These are phyloP conservation scores for Ctena decussata DNA, from an alignment of 2,888 invertebrate genomes.

Conservation along the genomic window DNA sequence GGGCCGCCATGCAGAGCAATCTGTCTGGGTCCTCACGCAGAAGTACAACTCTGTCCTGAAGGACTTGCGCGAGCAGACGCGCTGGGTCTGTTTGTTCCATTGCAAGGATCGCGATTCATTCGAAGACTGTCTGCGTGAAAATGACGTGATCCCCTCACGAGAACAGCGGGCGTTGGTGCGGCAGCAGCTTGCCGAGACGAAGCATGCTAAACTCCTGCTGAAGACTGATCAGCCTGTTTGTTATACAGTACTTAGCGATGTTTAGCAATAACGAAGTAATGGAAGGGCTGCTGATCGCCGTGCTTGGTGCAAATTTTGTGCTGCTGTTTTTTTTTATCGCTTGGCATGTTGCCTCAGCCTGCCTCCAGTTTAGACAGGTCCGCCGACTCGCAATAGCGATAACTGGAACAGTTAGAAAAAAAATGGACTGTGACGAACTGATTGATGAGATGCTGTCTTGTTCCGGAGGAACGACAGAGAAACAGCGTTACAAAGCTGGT, in stretches of 20 bases:
- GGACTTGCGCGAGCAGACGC: conserved; percentile 51
- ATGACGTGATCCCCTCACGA: conserved; percentile 49
- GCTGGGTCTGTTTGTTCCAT: conserved; percentile 50
- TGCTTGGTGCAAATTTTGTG: too few relatives aligned
- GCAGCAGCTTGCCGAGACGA: conserved; percentile 25
- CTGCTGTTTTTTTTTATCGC: too few relatives aligned
- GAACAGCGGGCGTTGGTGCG: conserved; percentile 34
- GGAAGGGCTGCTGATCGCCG: too few relatives aligned
- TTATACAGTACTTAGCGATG: conserved; percentile 25
- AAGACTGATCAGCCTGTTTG: conserved; percentile 38
- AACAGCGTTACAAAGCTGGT: too few relatives aligned
- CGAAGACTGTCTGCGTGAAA: conserved; percentile 58
- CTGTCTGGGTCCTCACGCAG: conserved; percentile 53
- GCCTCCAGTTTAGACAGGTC: too few relatives aligned
- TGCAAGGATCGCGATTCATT: conserved; percentile 19
- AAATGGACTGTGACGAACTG: too few relatives aligned
- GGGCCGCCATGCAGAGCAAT: conserved; percentile 42
- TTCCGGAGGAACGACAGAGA: too few relatives aligned
- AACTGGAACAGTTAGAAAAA: too few relatives aligned
- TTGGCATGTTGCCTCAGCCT: too few relatives aligned
- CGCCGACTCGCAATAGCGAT: too few relatives aligned
- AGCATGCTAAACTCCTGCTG: conserved; percentile 40
- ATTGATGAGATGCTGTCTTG: too few relatives aligned
- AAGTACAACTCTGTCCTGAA: conserved; percentile 60
- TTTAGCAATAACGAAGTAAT: too few relatives aligned